phyloP scores from a whole-genome alignment of 2,113 vertebrate genomes.

The Papio anubis region DNA sequence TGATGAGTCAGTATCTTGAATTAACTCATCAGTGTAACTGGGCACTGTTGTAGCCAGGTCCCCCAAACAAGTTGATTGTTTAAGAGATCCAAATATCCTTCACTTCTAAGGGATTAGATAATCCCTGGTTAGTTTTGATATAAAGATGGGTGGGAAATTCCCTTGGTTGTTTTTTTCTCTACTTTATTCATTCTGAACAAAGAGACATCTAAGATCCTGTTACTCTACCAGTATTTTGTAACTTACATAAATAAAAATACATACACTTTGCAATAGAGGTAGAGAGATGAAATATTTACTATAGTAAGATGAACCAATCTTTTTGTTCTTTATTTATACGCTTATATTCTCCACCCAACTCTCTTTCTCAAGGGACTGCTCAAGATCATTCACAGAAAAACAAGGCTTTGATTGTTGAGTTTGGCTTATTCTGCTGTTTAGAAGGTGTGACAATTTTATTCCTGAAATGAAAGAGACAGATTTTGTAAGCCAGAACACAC shows the following conservation, averaged over 20 bases:
- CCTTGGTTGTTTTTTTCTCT: neutral
- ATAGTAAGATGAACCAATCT: slow-evolving; percentile 9
- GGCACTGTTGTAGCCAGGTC: neutral
- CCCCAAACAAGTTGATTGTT: neutral
- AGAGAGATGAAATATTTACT: slow-evolving; percentile 39
- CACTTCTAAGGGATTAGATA: neutral
- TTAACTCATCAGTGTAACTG: neutral
- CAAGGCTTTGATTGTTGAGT: slow-evolving; percentile 74
- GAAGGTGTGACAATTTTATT: slow-evolving; percentile 82
- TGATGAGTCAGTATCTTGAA: neutral
- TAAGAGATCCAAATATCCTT: neutral
- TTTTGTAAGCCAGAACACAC: slow-evolving; percentile 83
- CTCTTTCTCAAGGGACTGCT: slow-evolving; percentile 57
- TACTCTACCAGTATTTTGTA: neutral
- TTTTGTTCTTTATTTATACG: slow-evolving; percentile 47
- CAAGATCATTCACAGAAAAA: slow-evolving; percentile 70
- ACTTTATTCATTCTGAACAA: neutral
- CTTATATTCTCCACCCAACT: slow-evolving; percentile 52
- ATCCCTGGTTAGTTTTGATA: neutral
- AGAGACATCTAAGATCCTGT: neutral
- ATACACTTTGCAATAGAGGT: neutral
- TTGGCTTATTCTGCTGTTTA: slow-evolving; percentile 79
- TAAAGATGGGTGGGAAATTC: neutral
- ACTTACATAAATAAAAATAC: neutral
- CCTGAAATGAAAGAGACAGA: slow-evolving; percentile 80